Percentiles rank a stretch among this genome's conserved stretches.
These are phyloP conservation scores for Trissonchulus latispiculum DNA, from an alignment of 2,888 invertebrate species.

Conservation along the genomic window DNA sequence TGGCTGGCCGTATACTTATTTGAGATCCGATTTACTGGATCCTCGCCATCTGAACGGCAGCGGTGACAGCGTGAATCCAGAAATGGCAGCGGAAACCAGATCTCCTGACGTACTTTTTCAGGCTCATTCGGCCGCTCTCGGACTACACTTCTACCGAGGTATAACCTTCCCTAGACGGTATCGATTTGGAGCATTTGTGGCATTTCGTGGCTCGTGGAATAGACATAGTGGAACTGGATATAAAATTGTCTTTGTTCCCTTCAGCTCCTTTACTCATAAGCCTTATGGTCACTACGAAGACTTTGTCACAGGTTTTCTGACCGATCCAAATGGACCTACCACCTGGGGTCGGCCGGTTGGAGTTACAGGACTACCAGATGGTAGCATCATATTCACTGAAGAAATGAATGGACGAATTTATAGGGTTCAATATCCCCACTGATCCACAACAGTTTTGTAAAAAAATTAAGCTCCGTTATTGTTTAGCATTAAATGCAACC, in stretches of 20 bases:
- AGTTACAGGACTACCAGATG: neutral
- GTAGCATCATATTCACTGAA: slow-evolving; percentile 18
- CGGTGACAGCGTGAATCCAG: neutral
- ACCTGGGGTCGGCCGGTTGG: slow-evolving; percentile 22
- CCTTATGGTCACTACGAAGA: slow-evolving; percentile 11
- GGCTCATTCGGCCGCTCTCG: slow-evolving; percentile 16
- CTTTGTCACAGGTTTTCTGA: slow-evolving; percentile 16
- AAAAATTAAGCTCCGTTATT: too few species aligned
- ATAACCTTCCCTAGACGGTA: slow-evolving; percentile 11
- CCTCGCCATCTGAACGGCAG: neutral
- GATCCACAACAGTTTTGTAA: too few species aligned
- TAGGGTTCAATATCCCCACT: slow-evolving; percentile 14
- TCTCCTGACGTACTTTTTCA: neutral
- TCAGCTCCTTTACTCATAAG: neutral
- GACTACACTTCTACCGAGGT: slow-evolving; percentile 10
- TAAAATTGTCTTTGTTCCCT: slow-evolving; percentile 10
- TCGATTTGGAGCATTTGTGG: slow-evolving; percentile 18
- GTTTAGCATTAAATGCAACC: too few species aligned
- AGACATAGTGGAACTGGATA: neutral
- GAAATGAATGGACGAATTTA: slow-evolving; percentile 16
- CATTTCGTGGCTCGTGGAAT: slow-evolving; percentile 22
- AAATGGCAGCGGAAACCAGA: neutral
- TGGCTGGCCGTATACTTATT: slow-evolving; percentile 21
- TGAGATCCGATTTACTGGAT: slow-evolving; percentile 7
- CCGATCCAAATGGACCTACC: neutral